Evolutionary conservation across 2,113 vertebrate genomes (phyloP).

Genomic region (Glareola pratincola): DNA sequence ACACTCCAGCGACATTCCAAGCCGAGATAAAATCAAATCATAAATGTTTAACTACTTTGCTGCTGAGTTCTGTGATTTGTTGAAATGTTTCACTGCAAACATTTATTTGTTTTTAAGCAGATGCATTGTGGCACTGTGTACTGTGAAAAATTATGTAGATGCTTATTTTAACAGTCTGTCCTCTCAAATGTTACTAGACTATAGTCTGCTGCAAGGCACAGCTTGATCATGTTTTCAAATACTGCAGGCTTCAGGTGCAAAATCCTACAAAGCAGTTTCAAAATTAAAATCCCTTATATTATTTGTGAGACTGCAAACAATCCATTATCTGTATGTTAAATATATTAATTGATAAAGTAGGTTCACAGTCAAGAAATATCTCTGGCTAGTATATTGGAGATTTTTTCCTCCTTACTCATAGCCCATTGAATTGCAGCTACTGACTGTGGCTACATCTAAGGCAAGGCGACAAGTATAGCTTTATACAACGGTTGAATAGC

Average conservation of each 20-base stretch:
- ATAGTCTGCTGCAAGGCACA: slow-evolving; percentile 7
- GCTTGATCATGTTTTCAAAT: slow-evolving; percentile 12
- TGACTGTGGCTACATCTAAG: slow-evolving; percentile 4
- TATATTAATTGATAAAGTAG: slow-evolving; percentile 42
- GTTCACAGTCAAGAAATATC: neutral
- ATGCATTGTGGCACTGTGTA: slow-evolving; percentile 45
- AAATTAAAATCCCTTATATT: slow-evolving; percentile 50
- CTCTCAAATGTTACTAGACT: neutral
- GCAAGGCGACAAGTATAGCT: neutral
- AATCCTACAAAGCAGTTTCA: slow-evolving; percentile 56
- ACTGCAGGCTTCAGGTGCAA: slow-evolving; percentile 45
- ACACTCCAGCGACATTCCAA: slow-evolving; percentile 86
- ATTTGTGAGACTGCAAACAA: slow-evolving; percentile 52
- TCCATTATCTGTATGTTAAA: slow-evolving; percentile 43
- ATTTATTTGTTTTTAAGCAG: slow-evolving; percentile 67
- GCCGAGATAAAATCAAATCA: slow-evolving; percentile 84
- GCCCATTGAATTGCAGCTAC: neutral
- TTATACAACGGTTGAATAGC: neutral
- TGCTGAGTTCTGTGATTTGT: slow-evolving; percentile 80
- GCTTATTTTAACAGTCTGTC: slow-evolving; percentile 52
- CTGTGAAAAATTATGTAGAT: slow-evolving; percentile 56
- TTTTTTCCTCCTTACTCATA: slow-evolving; percentile 11
- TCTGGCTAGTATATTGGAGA: neutral
- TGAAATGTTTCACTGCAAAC: slow-evolving; percentile 73
- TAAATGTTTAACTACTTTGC: slow-evolving; percentile 89